A percentile compares a stretch with the other conserved stretches of the same genome.
phyloP scores from a whole-genome alignment of 1,140 invertebrate genomes.

The Ruditapes philippinarum region DNA sequence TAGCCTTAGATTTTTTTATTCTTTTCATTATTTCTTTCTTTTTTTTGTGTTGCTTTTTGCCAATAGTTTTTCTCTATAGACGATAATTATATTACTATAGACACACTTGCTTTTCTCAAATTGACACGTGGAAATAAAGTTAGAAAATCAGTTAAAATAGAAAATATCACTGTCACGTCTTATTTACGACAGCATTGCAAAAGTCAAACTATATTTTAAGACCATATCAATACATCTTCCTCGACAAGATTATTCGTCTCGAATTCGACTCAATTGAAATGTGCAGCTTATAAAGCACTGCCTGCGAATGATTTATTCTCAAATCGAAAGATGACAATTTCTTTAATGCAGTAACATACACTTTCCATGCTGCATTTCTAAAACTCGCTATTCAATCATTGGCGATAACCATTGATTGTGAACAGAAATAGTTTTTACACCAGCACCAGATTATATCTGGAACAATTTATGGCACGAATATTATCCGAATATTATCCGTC shows the following conservation, averaged over 20 bases:
- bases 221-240: no score
- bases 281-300: background rate
- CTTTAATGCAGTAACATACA: background rate
- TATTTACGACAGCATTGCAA: no score
- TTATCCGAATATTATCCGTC: no score
- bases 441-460: no score
- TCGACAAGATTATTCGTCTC: background rate
- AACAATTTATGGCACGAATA: no score
- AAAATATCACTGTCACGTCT: background rate
- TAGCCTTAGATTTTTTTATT: background rate
- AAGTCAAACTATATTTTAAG: no score
- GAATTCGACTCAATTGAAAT: background rate
- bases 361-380: no score
- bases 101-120: constrained; percentile 3
- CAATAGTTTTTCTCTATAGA: background rate
- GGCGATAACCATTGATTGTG: no score
- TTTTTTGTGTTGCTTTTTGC: no score
- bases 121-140: background rate
- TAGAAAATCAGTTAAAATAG: background rate
- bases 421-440: no score
- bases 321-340: background rate
- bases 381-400: no score
- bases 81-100: constrained; percentile 23
- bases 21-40: background rate
- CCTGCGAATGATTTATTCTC: background rate